Percentiles rank a stretch among this genome's conserved stretches.
Evolutionary conservation across 64 coral and sea anemone species (phyloP).

Genomic region (Actinia tenebrosa): DNA sequence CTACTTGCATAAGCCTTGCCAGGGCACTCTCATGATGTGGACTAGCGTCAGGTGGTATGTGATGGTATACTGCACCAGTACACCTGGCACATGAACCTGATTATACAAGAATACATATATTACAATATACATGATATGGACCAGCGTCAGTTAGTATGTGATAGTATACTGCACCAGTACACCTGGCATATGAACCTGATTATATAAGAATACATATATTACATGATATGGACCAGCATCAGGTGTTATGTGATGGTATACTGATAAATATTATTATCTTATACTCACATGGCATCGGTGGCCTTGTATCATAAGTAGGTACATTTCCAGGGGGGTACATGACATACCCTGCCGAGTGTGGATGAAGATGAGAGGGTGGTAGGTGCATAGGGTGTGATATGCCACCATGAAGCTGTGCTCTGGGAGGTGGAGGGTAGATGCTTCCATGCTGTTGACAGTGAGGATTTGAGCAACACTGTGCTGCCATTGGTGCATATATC

Average conservation of each 20-base stretch:
- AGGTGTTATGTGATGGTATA: neutral
- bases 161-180: conserved; percentile 21
- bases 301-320: conserved; percentile 34
- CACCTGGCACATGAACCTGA: conserved; percentile 33
- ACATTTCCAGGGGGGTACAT: conserved; percentile 56
- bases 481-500: conserved; percentile 72
- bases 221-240: too few species aligned
- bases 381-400: conserved; percentile 59
- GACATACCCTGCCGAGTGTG: conserved; percentile 63
- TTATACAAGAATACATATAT: neutral
- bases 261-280: too few species aligned
- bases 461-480: conserved; percentile 50
- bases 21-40: conserved; percentile 75
- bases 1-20: conserved; percentile 81
- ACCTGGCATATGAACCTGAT: conserved; percentile 29
- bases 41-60: conserved; percentile 18
- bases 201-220: neutral
- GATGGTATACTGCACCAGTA: conserved; percentile 24
- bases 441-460: conserved; percentile 45
- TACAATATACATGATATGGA: conserved; percentile 21
- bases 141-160: neutral
- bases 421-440: conserved; percentile 27
- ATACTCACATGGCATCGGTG: conserved; percentile 36
- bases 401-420: conserved; percentile 27
- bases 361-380: conserved; percentile 54